Evolutionary conservation across 2,797 vertebrate genomes (phyloP).

Genomic region (Euthynnus affinis): DNA sequence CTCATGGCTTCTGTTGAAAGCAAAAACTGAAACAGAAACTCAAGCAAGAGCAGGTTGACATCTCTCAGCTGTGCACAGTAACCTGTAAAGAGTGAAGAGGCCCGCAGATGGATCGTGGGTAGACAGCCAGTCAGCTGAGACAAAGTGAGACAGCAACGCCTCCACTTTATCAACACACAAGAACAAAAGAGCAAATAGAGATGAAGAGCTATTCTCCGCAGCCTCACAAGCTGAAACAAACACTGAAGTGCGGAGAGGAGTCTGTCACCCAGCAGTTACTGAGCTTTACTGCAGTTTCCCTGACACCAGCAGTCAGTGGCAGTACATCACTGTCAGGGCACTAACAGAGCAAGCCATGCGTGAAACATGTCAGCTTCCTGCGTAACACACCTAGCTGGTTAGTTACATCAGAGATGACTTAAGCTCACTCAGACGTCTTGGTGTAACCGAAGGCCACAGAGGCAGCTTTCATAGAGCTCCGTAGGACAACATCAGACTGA

Average conservation of each 20-base stretch:
- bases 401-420: neutral
- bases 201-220: neutral
- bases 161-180: neutral
- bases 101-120: neutral
- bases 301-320: neutral
- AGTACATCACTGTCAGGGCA: neutral
- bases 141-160: neutral
- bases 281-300: neutral
- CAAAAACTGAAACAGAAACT: neutral
- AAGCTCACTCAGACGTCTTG: no score
- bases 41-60: neutral
- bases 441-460: neutral
- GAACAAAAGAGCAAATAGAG: neutral
- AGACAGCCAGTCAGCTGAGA: neutral
- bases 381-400: neutral
- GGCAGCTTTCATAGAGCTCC: neutral
- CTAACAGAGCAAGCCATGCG: neutral
- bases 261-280: no score
- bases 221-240: neutral
- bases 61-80: neutral
- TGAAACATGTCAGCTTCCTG: neutral
- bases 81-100: neutral
- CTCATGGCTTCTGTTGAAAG: no score
- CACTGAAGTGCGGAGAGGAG: neutral
- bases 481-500: neutral